Percentiles rank a stretch among this genome's conserved stretches.
Evolutionary conservation across 2,797 vertebrate genomes (phyloP).

Genomic region (Pseudochirops corinnae): DNA sequence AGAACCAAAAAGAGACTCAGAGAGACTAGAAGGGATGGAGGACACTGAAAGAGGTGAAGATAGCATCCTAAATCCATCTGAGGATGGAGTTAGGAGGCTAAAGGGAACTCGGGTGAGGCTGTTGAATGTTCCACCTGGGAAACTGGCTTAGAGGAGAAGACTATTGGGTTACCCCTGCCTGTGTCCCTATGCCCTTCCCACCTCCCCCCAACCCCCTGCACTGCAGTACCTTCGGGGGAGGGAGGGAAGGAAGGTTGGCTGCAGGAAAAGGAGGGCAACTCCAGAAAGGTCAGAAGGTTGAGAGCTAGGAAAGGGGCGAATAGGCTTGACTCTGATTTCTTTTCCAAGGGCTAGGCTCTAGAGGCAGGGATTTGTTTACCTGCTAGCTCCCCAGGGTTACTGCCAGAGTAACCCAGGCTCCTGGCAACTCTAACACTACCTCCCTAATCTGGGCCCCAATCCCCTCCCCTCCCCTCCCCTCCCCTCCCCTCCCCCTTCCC

Average conservation of each 20-base stretch:
- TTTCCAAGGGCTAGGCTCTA: slow-evolving; percentile 27
- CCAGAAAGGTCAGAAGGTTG: slow-evolving; percentile 16
- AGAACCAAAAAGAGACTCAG: slow-evolving; percentile 5
- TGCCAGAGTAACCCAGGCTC: slow-evolving; percentile 54
- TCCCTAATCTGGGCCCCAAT: neutral
- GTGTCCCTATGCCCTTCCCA: slow-evolving; percentile 50
- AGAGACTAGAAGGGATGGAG: slow-evolving; percentile 41
- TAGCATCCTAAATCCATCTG: neutral
- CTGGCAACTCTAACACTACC: slow-evolving; percentile 57
- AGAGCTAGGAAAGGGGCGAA: slow-evolving; percentile 51
- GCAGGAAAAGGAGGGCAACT: slow-evolving; percentile 72
- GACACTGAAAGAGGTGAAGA: neutral
- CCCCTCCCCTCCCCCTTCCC: neutral
- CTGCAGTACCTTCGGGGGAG: slow-evolving; percentile 71
- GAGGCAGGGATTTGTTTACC: slow-evolving; percentile 69
- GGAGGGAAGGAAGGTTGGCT: slow-evolving; percentile 34
- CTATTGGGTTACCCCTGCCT: neutral
- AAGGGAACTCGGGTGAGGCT: slow-evolving; percentile 51
- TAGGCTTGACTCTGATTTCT: slow-evolving; percentile 24
- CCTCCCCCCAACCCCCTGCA: slow-evolving; percentile 26
- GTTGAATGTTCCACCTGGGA: neutral
- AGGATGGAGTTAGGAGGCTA: slow-evolving; percentile 36
- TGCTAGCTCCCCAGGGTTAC: slow-evolving; percentile 54
- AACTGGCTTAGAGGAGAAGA: neutral
- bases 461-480: neutral